Percentiles rank a stretch among this genome's conserved stretches.
phyloP scores from a whole-genome alignment of 2,797 vertebrate genomes.

The Sus cebifrons region DNA sequence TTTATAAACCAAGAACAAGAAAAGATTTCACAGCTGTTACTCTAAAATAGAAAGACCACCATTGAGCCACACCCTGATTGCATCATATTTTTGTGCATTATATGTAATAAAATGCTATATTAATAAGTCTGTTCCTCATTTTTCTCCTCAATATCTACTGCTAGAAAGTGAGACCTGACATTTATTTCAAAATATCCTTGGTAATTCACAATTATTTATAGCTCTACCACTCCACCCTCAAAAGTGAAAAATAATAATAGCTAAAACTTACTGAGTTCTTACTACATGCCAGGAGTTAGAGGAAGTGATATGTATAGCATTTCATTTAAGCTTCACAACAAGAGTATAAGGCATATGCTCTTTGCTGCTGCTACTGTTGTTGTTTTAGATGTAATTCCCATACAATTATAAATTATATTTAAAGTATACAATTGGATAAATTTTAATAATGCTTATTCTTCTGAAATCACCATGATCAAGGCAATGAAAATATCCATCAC shows the following conservation, averaged over 20 bases:
- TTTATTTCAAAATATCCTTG: constrained; percentile 53
- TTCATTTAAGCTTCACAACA: neutral
- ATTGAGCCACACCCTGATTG: neutral
- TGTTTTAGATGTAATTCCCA: constrained; percentile 39
- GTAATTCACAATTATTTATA: neutral
- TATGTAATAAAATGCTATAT: constrained; percentile 42
- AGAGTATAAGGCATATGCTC: neutral
- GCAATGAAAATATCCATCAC: neutral
- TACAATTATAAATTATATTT: neutral
- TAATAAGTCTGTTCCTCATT: constrained; percentile 46
- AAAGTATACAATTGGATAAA: neutral
- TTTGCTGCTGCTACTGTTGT: neutral
- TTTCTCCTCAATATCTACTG: neutral
- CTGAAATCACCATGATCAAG: neutral
- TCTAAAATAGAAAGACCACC: constrained; percentile 42
- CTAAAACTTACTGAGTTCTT: constrained; percentile 25
- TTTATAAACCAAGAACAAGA: constrained; percentile 9
- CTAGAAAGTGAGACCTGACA: constrained; percentile 43
- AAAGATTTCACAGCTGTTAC: constrained; percentile 30
- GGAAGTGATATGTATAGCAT: neutral
- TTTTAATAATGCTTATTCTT: neutral
- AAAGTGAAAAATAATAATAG: constrained; percentile 40
- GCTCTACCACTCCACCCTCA: neutral
- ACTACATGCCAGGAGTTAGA: neutral
- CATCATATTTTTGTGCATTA: neutral